Evolutionary conservation across 2,797 vertebrate species (phyloP).

Genomic region (Sebastolobus altivelis): DNA sequence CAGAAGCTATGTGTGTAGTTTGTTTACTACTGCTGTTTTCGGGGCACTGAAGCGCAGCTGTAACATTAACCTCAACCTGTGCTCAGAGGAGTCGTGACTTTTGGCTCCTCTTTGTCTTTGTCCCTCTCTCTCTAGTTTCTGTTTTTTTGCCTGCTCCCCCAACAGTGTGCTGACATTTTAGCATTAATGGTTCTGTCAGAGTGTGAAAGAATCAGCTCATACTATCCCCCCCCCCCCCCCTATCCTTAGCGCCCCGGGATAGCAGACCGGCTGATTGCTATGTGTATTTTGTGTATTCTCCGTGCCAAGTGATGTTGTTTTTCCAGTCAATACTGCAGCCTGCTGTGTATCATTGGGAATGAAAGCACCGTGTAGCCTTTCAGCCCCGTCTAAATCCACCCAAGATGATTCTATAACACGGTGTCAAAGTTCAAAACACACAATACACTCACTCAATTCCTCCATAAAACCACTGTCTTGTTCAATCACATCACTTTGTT

Average conservation of each 20-base stretch:
- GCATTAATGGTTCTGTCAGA: constrained; percentile 57
- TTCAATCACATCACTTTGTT: constrained; percentile 56
- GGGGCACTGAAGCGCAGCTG: constrained; percentile 50
- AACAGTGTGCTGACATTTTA: constrained; percentile 72
- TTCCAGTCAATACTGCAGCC: constrained; percentile 38
- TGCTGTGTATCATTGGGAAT: constrained; percentile 43
- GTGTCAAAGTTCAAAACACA: constrained; percentile 68
- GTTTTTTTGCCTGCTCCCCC: constrained; percentile 21
- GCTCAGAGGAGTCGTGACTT: constrained; percentile 39
- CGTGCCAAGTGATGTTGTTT: constrained; percentile 28
- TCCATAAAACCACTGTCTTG: constrained; percentile 39
- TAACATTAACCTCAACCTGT: constrained; percentile 55
- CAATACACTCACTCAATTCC: constrained; percentile 54
- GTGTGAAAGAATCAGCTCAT: constrained; percentile 56
- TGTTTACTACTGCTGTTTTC: constrained; percentile 39
- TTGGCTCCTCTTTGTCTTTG: constrained; percentile 18
- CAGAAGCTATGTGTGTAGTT: constrained; percentile 32
- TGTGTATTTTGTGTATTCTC: constrained; percentile 48
- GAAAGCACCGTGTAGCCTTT: constrained; percentile 48
- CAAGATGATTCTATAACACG: constrained; percentile 57
- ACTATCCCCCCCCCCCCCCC: not conserved
- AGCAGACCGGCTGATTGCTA: constrained; percentile 50
- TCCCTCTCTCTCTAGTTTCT: constrained; percentile 16
- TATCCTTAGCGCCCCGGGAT: constrained; percentile 6
- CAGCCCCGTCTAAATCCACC: constrained; percentile 53